Percentiles rank a stretch among this genome's conserved stretches.
These are phyloP conservation scores for Mus minutoides DNA, from an alignment of 2,797 vertebrate genomes.

Conservation along the genomic window DNA sequence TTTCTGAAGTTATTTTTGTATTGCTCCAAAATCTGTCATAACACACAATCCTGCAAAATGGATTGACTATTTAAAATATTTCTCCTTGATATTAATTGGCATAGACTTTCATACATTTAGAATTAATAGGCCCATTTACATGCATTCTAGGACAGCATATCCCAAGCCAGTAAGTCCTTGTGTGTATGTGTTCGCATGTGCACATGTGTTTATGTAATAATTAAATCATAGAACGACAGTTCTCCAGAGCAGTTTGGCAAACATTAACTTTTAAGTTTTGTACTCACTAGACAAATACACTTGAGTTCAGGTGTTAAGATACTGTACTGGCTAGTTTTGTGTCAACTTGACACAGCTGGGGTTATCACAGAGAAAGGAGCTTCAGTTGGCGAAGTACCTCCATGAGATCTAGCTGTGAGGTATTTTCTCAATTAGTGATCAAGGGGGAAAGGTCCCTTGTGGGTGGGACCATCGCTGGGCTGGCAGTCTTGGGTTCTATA, in stretches of 20 bases:
- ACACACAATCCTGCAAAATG: neutral
- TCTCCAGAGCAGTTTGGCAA: constrained; percentile 20
- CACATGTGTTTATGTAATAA: neutral
- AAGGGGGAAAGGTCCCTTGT: too few relatives aligned
- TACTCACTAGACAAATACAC: constrained; percentile 10
- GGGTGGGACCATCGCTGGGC: too few relatives aligned
- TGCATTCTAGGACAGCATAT: constrained; percentile 20
- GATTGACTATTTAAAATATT: constrained; percentile 8
- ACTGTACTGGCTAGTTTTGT: too few relatives aligned
- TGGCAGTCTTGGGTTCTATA: too few relatives aligned
- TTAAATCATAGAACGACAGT: constrained; percentile 6
- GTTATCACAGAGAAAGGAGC: too few relatives aligned
- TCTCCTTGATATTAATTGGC: constrained; percentile 25
- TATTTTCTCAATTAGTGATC: too few relatives aligned
- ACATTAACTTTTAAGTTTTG: constrained; percentile 42
- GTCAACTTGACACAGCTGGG: too few relatives aligned
- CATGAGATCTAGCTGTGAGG: too few relatives aligned
- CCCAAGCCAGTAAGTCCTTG: neutral
- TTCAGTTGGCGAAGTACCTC: too few relatives aligned
- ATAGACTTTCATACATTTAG: constrained; percentile 35
- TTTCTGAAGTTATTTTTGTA: neutral
- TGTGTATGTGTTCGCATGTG: neutral
- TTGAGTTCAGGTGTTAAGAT: constrained; percentile 27
- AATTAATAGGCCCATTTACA: constrained; percentile 8
- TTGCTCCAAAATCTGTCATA: neutral